A percentile compares a stretch with the other conserved stretches of the same genome.
phyloP scores from a whole-genome alignment of 1,140 invertebrate genomes.

The Micrasema minimum region DNA sequence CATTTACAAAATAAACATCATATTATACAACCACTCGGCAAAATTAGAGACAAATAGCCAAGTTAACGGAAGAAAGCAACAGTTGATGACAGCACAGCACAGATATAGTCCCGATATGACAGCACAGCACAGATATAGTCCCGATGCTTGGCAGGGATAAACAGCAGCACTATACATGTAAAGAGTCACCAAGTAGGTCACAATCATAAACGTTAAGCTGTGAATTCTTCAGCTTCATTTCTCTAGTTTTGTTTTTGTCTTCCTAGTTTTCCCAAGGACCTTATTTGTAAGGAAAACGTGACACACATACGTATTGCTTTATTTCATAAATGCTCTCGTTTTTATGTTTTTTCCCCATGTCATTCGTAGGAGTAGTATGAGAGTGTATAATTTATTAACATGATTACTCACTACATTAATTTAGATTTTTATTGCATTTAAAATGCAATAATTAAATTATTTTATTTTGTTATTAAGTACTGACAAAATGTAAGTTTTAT shows the following conservation, averaged over 20 bases:
- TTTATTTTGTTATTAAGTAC: background rate
- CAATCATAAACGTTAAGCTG: constrained; percentile 1
- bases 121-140: too few species aligned
- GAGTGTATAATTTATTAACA: background rate
- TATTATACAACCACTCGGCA: too few species aligned
- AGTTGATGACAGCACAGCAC: too few species aligned
- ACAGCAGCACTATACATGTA: too few species aligned
- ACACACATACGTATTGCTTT: constrained; percentile 9
- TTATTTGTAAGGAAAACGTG: constrained; percentile 30
- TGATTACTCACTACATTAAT: background rate
- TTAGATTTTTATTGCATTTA: background rate
- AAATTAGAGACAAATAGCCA: too few species aligned
- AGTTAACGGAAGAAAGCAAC: too few species aligned
- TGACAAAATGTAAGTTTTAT: background rate
- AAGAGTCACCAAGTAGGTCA: background rate
- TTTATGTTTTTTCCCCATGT: constrained; percentile 17
- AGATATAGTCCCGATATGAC: too few species aligned
- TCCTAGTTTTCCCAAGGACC: constrained; percentile 8
- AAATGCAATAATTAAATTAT: background rate
- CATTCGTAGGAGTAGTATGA: background rate
- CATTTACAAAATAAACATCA: too few species aligned
- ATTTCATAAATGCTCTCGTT: constrained; percentile 7
- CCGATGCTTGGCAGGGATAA: too few species aligned
- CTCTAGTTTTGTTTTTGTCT: constrained; percentile 27
- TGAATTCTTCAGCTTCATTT: constrained; percentile 21